phyloP scores from a whole-genome alignment of 2,888 invertebrate genomes.

The Drosophila anomelani region DNA sequence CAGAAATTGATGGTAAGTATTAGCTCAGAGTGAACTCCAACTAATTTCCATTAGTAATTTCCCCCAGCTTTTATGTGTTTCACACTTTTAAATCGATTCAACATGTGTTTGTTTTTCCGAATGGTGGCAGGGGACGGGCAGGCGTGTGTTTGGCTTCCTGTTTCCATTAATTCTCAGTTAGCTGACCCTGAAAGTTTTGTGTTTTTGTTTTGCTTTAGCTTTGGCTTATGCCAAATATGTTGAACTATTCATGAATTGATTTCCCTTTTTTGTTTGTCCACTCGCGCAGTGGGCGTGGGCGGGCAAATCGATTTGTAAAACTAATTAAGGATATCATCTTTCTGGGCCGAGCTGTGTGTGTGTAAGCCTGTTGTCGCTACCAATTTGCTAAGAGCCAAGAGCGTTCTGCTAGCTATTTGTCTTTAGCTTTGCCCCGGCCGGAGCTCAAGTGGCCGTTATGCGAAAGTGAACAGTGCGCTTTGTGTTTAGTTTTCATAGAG shows the following conservation, averaged over 20 bases:
- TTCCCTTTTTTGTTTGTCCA: slow-evolving; percentile 30
- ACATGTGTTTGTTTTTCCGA: slow-evolving; percentile 30
- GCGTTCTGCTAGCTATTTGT: background rate
- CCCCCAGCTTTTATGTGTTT: slow-evolving; percentile 29
- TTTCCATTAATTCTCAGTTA: slow-evolving; percentile 29
- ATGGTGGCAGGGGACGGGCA: background rate
- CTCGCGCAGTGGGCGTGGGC: slow-evolving; percentile 10
- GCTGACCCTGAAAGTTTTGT: slow-evolving; percentile 41
- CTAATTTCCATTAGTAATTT: slow-evolving; percentile 16
- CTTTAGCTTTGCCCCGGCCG: background rate
- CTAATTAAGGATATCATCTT: slow-evolving; percentile 60
- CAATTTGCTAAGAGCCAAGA: slow-evolving; percentile 54
- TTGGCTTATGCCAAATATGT: slow-evolving; percentile 23
- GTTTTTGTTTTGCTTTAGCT: slow-evolving; percentile 21
- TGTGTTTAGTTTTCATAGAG: slow-evolving; percentile 49
- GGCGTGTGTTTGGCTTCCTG: slow-evolving; percentile 28
- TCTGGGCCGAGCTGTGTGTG: slow-evolving; percentile 10
- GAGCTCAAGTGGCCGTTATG: slow-evolving; percentile 1
- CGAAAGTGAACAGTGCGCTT: slow-evolving; percentile 16
- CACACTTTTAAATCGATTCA: slow-evolving; percentile 33
- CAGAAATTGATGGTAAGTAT: background rate
- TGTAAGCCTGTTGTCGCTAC: slow-evolving; percentile 21
- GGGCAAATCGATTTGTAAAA: slow-evolving; percentile 60
- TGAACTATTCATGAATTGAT: slow-evolving; percentile 49
- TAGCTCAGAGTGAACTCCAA: slow-evolving; percentile 3